Percentiles rank a stretch among this genome's conserved stretches.
These are phyloP conservation scores for Pelobates cultripes DNA, from an alignment of 2,797 vertebrate genomes.

Conservation along the genomic window DNA sequence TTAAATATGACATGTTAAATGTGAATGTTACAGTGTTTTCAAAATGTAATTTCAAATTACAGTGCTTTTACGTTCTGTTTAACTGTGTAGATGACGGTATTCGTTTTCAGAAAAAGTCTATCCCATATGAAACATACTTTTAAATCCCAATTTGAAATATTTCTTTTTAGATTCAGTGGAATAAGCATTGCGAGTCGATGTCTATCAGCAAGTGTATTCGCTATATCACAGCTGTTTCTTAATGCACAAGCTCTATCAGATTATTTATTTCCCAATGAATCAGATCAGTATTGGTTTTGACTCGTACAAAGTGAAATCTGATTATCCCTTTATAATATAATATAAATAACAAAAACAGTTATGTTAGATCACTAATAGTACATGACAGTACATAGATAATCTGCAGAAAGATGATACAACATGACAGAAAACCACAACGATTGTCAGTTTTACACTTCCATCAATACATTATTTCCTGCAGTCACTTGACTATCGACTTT, in stretches of 20 bases:
- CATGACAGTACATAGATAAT: slow-evolving; percentile 63
- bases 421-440: no score
- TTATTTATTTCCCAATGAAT: slow-evolving; percentile 44
- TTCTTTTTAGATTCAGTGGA: not conserved
- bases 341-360: slow-evolving; percentile 62
- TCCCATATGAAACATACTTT: not conserved
- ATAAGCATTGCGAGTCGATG: slow-evolving; percentile 5
- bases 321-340: slow-evolving; percentile 57
- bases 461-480: slow-evolving; percentile 56
- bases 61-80: no score
- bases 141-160: not conserved
- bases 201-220: slow-evolving; percentile 34
- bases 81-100: no score
- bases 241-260: slow-evolving; percentile 33
- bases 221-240: slow-evolving; percentile 36
- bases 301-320: slow-evolving; percentile 58
- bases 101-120: no score
- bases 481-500: no score
- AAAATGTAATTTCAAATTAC: no score
- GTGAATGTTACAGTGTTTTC: no score
- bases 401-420: slow-evolving; percentile 58
- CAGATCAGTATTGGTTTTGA: slow-evolving; percentile 54
- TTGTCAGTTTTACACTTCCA: slow-evolving; percentile 43
- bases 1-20: no score
- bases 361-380: slow-evolving; percentile 60